Evolutionary conservation across 2,113 vertebrate genomes (phyloP).

Genomic region (Strix aluco): DNA sequence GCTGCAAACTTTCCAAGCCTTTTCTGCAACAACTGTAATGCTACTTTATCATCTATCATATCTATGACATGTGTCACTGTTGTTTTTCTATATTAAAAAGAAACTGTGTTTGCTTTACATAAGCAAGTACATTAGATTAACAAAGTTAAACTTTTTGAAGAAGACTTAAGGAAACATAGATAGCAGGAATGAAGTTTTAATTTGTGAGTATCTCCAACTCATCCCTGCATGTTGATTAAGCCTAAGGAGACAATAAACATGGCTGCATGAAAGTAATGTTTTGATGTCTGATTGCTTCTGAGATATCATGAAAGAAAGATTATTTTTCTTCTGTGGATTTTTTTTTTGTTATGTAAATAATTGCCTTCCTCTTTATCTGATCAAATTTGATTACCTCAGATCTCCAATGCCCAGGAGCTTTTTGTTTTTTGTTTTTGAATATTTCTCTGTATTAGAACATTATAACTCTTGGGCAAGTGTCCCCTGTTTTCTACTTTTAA

Average conservation of each 20-base stretch:
- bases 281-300: constrained; percentile 22
- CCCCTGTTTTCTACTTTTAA: background rate
- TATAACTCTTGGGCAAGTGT: background rate
- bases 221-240: background rate
- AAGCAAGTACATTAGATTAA: background rate
- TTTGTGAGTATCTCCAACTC: background rate
- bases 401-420: background rate
- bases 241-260: background rate
- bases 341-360: constrained; percentile 37
- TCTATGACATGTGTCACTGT: background rate
- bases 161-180: background rate
- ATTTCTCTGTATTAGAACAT: background rate
- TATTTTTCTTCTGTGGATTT: background rate
- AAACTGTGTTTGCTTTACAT: background rate
- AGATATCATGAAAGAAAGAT: constrained; percentile 3
- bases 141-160: background rate
- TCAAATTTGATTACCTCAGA: constrained; percentile 16
- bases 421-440: background rate
- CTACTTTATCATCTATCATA: background rate
- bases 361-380: constrained; percentile 28
- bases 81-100: background rate
- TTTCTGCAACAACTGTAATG: background rate
- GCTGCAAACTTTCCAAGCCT: background rate
- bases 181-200: background rate
- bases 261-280: background rate